Percentiles rank a stretch among this genome's conserved stretches.
These are phyloP conservation scores for Ochropleura leucogaster DNA, from an alignment of 2,888 invertebrate genomes.

Conservation along the genomic window DNA sequence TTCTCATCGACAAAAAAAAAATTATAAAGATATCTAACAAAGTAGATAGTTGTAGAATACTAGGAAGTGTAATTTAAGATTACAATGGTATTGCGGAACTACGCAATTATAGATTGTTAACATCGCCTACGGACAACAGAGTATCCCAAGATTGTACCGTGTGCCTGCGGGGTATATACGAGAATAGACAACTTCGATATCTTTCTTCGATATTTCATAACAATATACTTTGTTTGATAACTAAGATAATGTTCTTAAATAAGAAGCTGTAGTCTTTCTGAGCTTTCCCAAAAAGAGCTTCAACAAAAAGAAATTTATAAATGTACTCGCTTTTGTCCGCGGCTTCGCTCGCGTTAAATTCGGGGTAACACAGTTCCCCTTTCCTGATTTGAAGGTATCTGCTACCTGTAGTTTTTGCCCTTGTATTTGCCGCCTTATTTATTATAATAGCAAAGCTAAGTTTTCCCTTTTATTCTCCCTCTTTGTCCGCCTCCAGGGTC, in stretches of 20 bases:
- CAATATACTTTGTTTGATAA: constrained; percentile 1
- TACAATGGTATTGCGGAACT: constrained; percentile 41
- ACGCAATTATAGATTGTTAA: constrained; percentile 51
- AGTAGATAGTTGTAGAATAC: not conserved
- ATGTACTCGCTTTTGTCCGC: too few species aligned
- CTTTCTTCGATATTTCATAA: not conserved
- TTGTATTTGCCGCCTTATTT: too few species aligned
- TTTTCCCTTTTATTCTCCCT: too few species aligned
- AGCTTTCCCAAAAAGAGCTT: not conserved
- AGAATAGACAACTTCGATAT: constrained; percentile 14
- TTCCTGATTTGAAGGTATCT: too few species aligned
- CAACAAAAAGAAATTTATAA: not conserved
- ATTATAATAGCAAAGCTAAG: too few species aligned
- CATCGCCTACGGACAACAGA: constrained; percentile 40
- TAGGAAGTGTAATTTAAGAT: constrained; percentile 32
- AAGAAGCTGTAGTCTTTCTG: not conserved
- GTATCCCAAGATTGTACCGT: constrained; percentile 9
- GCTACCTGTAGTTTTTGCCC: too few species aligned
- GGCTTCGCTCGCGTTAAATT: too few species aligned
- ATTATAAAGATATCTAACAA: not conserved
- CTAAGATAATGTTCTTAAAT: constrained; percentile 1
- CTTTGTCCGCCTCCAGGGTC: too few species aligned
- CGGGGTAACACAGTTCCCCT: too few species aligned
- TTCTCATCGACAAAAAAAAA: too few species aligned
- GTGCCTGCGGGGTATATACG: constrained; percentile 1